Percentiles rank a stretch among this genome's conserved stretches.
Evolutionary conservation across 1,140 invertebrate species (phyloP).

Genomic region (Paraescarpia echinospica): DNA sequence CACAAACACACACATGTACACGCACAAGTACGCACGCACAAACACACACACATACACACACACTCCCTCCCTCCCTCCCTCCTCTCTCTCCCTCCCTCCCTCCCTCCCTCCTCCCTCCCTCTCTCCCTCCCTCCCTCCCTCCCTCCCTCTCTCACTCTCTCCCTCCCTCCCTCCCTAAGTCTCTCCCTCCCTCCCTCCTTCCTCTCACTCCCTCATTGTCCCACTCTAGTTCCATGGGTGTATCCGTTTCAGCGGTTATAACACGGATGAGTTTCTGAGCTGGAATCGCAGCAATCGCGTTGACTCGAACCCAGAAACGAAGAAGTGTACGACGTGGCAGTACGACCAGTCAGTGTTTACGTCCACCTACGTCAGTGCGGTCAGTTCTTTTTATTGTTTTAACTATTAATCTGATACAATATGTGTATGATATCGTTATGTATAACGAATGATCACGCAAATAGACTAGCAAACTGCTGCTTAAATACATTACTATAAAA

Average conservation of each 20-base stretch:
- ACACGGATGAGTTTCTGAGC: constrained; percentile 3
- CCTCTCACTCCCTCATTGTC: background rate
- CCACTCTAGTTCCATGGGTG: background rate
- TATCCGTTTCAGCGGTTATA: background rate
- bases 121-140: too few relatives aligned
- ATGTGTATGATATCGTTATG: too few relatives aligned
- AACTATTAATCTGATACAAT: background rate
- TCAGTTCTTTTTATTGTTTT: background rate
- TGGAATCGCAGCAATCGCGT: constrained; percentile 15
- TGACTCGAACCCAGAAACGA: background rate
- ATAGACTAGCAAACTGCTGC: background rate
- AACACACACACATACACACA: too few relatives aligned
- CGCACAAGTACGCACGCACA: too few relatives aligned
- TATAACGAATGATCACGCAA: background rate
- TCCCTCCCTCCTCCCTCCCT: too few relatives aligned
- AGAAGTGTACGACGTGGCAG: constrained; percentile 10
- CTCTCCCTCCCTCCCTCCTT: too few relatives aligned
- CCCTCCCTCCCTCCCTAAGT: too few relatives aligned
- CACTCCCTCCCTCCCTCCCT: too few relatives aligned
- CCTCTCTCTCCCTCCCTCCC: too few relatives aligned
- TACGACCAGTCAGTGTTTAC: constrained; percentile 22
- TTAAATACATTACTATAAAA: too few relatives aligned
- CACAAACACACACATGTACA: too few relatives aligned
- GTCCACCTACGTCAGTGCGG: constrained; percentile 20
- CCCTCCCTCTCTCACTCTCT: too few relatives aligned